Percentiles rank a stretch among this genome's conserved stretches.
These are phyloP conservation scores for Pangasius mekongensis DNA, from an alignment of 2,797 vertebrate species.

Conservation along the genomic window DNA sequence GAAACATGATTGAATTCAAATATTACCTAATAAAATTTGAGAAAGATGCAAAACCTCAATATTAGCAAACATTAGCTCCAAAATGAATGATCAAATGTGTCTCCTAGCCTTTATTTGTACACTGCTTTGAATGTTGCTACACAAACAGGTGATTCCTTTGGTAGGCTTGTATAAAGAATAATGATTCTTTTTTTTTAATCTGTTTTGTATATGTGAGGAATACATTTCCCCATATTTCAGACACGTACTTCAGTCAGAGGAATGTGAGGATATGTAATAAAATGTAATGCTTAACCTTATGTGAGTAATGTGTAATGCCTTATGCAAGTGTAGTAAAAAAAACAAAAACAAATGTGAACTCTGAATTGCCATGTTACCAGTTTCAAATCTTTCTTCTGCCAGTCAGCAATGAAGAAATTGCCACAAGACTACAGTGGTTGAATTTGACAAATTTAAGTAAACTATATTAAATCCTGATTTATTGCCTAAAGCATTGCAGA, in stretches of 20 bases:
- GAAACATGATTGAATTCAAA: not conserved
- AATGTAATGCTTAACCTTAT: not conserved
- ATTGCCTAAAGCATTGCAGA: not conserved
- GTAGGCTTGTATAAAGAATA: not conserved
- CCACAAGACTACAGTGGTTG: not conserved
- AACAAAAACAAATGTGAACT: not conserved
- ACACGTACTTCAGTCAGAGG: not conserved
- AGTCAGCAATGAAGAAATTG: not conserved
- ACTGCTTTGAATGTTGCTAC: no score
- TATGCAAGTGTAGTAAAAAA: not conserved
- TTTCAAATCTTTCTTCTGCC: not conserved
- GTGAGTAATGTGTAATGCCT: not conserved
- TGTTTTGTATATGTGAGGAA: not conserved
- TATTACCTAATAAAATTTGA: not conserved
- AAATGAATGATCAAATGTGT: no score
- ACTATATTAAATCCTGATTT: not conserved
- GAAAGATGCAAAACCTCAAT: no score
- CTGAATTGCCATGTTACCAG: not conserved
- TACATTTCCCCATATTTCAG: not conserved
- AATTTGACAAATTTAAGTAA: not conserved
- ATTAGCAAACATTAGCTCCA: no score
- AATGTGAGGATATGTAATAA: not conserved
- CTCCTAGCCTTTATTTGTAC: no score
- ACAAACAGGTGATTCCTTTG: not conserved
- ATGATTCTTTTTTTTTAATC: no score